Percentiles rank a stretch among this genome's conserved stretches.
These are phyloP conservation scores for Hedya salicella DNA, from an alignment of 2,888 invertebrate genomes.

Conservation along the genomic window DNA sequence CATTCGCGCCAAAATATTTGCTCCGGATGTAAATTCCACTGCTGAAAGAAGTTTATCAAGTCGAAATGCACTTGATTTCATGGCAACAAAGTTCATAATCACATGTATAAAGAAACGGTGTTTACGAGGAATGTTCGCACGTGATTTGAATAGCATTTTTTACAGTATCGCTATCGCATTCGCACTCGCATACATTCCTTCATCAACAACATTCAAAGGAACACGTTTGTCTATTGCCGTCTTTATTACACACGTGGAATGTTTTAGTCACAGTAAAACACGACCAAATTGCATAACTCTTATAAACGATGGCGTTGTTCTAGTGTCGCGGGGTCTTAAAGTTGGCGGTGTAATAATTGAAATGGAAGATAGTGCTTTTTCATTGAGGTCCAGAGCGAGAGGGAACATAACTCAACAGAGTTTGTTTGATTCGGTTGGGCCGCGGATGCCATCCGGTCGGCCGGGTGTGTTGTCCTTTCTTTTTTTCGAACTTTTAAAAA, in stretches of 20 bases:
- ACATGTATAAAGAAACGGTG: constrained; percentile 14
- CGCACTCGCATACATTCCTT: constrained; percentile 26
- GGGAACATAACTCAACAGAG: constrained; percentile 49
- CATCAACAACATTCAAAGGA: constrained; percentile 18
- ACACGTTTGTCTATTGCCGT: constrained; percentile 52
- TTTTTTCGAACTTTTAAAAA: constrained; percentile 67
- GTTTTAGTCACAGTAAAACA: constrained; percentile 59
- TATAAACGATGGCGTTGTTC: constrained; percentile 46
- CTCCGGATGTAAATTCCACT: constrained; percentile 31
- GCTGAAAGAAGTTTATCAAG: neutral
- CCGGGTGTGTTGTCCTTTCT: constrained; percentile 55
- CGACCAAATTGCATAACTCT: constrained; percentile 55
- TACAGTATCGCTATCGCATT: constrained; percentile 15
- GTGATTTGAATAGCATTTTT: constrained; percentile 39
- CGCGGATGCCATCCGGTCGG: constrained; percentile 69
- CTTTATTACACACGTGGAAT: constrained; percentile 58
- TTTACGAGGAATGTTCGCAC: constrained; percentile 35
- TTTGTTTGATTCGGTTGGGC: constrained; percentile 72
- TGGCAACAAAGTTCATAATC: neutral
- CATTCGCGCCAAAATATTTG: constrained; percentile 40
- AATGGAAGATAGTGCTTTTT: constrained; percentile 60
- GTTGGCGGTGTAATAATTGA: constrained; percentile 65
- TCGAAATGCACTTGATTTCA: constrained; percentile 7
- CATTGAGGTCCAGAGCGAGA: constrained; percentile 35
- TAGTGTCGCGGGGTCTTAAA: constrained; percentile 52